Percentiles rank a stretch among this genome's conserved stretches.
phyloP scores from a whole-genome alignment of 2,113 vertebrate genomes.

The Thermophis baileyi region DNA sequence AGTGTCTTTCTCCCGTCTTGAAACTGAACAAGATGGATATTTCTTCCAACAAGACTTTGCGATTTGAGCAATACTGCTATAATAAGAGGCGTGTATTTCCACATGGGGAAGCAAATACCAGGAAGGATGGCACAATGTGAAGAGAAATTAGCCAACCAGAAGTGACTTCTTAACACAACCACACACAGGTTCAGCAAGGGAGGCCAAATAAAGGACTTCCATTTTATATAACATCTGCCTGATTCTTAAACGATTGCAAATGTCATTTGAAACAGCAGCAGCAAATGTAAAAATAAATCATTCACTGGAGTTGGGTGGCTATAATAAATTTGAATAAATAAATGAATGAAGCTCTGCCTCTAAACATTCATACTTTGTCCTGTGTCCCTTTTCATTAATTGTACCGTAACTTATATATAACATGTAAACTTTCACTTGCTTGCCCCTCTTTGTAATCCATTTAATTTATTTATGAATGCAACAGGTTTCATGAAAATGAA shows the following conservation, averaged over 20 bases:
- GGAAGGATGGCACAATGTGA: neutral
- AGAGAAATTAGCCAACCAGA: neutral
- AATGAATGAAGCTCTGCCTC: neutral
- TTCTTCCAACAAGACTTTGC: neutral
- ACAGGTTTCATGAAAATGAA: conserved; percentile 35
- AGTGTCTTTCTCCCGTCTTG: too few relatives aligned
- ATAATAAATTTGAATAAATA: neutral
- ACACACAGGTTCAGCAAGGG: neutral
- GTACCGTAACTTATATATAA: neutral
- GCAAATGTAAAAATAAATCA: neutral
- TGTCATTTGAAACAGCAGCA: neutral
- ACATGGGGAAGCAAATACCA: neutral
- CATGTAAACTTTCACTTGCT: conserved; percentile 34
- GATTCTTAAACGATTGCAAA: neutral
- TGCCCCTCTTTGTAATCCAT: conserved; percentile 40
- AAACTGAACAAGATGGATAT: too few relatives aligned
- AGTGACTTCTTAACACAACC: neutral
- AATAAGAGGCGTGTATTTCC: neutral
- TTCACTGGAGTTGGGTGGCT: neutral
- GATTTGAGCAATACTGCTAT: neutral
- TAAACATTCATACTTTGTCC: neutral
- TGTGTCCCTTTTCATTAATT: neutral
- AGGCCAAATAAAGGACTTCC: neutral
- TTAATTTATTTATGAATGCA: conserved; percentile 41
- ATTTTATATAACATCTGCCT: neutral